phyloP scores from a whole-genome alignment of 53 echinoderm and acorn worm species.

The Echinometra lucunter region DNA sequence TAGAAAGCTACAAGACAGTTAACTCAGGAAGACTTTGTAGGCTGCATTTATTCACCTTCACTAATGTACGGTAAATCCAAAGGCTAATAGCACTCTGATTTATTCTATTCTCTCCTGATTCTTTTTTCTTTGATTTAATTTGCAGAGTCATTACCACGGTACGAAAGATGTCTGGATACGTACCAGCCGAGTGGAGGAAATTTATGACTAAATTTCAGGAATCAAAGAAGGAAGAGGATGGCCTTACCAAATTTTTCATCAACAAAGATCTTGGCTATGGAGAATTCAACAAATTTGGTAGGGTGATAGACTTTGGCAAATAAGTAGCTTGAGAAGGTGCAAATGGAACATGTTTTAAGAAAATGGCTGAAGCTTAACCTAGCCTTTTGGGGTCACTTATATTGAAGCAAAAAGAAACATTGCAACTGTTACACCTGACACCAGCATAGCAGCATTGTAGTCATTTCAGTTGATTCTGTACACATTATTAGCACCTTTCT shows the following conservation, averaged over 20 bases:
- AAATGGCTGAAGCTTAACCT: no score
- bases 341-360: no score
- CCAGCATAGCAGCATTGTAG: no score
- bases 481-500: no score
- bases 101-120: no score
- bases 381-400: no score
- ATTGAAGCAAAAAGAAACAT: no score
- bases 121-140: not conserved
- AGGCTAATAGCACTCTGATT: no score
- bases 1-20: not conserved
- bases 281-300: constrained; percentile 65
- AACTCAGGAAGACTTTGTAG: not conserved
- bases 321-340: no score
- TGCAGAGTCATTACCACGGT: not conserved
- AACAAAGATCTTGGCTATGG: constrained; percentile 49
- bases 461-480: no score
- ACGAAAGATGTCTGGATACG: constrained; percentile 17
- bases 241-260: not conserved
- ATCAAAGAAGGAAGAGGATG: not conserved
- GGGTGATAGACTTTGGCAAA: not conserved
- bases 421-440: no score
- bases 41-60: not conserved
- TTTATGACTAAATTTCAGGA: constrained; percentile 11
- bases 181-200: constrained; percentile 14
- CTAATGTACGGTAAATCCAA: not conserved